A percentile compares a stretch with the other conserved stretches of the same genome.
Evolutionary conservation across 1,140 invertebrate species (phyloP).

Genomic region (Drosophila oshimai): DNA sequence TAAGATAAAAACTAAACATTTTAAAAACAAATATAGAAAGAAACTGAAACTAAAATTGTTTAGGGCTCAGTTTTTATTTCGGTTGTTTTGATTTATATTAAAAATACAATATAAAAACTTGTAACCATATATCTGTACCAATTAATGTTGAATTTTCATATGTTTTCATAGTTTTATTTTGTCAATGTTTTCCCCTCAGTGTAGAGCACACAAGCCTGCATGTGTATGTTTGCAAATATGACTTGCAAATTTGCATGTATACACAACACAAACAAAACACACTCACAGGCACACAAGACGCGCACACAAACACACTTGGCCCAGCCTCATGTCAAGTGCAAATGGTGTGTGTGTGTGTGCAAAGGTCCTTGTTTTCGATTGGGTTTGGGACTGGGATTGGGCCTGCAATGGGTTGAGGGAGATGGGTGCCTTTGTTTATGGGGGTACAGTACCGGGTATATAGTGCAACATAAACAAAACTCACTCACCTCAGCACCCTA

Average conservation of each 20-base stretch:
- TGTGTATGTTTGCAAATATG: conserved; percentile 59
- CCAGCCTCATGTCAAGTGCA: conserved; percentile 49
- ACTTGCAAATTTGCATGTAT: conserved; percentile 61
- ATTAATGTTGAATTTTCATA: too few relatives aligned
- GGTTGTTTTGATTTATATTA: too few relatives aligned
- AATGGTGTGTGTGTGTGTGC: conserved; percentile 32
- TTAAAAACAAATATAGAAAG: background rate
- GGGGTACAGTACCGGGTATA: conserved; percentile 30
- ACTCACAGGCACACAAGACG: background rate
- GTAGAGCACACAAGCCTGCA: background rate
- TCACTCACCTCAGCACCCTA: conserved; percentile 2
- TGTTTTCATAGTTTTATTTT: background rate
- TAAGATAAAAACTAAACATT: too few relatives aligned
- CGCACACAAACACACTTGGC: background rate
- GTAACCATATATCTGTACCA: too few relatives aligned
- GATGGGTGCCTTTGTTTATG: conserved; percentile 55
- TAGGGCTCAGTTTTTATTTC: too few relatives aligned
- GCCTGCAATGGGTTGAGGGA: background rate
- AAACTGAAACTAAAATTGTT: too few relatives aligned
- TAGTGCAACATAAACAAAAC: conserved; percentile 76
- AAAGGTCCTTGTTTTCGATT: conserved; percentile 22
- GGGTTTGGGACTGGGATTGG: background rate
- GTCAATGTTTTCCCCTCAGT: background rate
- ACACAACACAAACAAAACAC: conserved; percentile 34
- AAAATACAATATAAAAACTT: too few relatives aligned